phyloP scores from a whole-genome alignment of 2,797 vertebrate species.

The Apogon hyalosoma region DNA sequence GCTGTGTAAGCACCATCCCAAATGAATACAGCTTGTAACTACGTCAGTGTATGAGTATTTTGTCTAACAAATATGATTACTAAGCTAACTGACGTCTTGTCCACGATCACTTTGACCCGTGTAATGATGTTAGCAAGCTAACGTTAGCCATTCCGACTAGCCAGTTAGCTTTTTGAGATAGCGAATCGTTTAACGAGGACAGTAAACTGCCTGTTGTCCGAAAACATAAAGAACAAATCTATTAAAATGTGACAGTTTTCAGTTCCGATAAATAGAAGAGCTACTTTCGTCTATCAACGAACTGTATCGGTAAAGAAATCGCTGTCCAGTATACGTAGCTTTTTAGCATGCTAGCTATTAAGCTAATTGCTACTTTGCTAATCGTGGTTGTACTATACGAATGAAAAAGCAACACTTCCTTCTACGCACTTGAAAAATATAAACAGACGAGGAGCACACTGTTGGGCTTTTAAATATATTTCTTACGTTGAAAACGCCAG shows the following conservation, averaged over 20 bases:
- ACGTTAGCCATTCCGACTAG: conserved; percentile 43
- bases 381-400: conserved; percentile 62
- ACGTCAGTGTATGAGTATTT: background rate
- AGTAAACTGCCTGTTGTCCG: too few relatives aligned
- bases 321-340: conserved; percentile 33
- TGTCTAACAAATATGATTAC: background rate
- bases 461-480: background rate
- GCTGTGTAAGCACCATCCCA: background rate
- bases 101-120: conserved; percentile 43
- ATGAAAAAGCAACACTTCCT: conserved; percentile 81
- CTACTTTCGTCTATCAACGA: rapidly evolving
- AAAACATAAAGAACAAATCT: rapidly evolving
- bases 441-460: conserved; percentile 56
- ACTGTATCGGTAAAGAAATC: conserved; percentile 33
- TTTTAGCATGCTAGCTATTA: conserved; percentile 58
- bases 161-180: conserved; percentile 20
- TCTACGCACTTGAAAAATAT: conserved; percentile 84
- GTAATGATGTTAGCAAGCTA: conserved; percentile 56
- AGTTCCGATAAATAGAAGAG: background rate
- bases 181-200: conserved; percentile 15
- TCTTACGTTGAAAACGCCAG: background rate
- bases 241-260: too few relatives aligned
- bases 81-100: conserved; percentile 11
- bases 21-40: background rate
- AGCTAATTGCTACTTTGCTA: conserved; percentile 74